Evolutionary conservation across 2,888 invertebrate genomes (phyloP), one percentile per base, ranked within the genome.

Genomic region (Melikaiella ostensackeni): DNA sequence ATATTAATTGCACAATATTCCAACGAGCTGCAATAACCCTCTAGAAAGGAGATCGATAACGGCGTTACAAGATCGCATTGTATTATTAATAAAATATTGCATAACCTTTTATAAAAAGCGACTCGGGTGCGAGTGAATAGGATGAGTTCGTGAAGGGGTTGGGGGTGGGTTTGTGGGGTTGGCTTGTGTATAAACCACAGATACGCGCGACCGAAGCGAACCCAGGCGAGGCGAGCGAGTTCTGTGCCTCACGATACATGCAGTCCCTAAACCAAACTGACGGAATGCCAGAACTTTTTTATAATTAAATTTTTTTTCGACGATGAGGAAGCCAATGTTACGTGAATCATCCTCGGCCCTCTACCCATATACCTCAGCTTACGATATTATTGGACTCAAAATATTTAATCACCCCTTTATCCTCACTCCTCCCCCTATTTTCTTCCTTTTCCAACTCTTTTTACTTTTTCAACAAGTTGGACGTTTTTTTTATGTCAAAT

Each of bases 251-350:
- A 19, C 27, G 70, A 70, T 70, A 50, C 50, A 50, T 83, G 81
- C 82, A 80, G 81, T 83, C 84, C 87, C 87, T 89, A 88, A 89
- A 88, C 89, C 88, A 87, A 90, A 90, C 91, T 90, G 91, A 91
- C 89, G 91, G 91, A 91, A 91, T 91, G 91, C 90, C 91, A 90
- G 90, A 91, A 91, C 90, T 91, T 91, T 91, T 90, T 89, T 91
- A 89, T 91, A 91, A 91, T 91, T 91, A 91, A 91, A 91, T 91
- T 91, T 90, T 90, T 90, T 88, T 85, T 86, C 87, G 80, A 83
- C 77, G 77, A 82, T 79, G 80, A 73, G 77, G 76, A 80, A 80
- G 78, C 77, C 83, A 81, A 80, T 79, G 80, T 80, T 80, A 79
- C 80, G 82, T 77, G 82, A 83, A 81, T 85, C 82, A 82, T 81